A percentile compares a stretch with the other conserved stretches of the same genome.
phyloP scores from a whole-genome alignment of 2,797 vertebrate species.

The Discoglossus pictus region DNA sequence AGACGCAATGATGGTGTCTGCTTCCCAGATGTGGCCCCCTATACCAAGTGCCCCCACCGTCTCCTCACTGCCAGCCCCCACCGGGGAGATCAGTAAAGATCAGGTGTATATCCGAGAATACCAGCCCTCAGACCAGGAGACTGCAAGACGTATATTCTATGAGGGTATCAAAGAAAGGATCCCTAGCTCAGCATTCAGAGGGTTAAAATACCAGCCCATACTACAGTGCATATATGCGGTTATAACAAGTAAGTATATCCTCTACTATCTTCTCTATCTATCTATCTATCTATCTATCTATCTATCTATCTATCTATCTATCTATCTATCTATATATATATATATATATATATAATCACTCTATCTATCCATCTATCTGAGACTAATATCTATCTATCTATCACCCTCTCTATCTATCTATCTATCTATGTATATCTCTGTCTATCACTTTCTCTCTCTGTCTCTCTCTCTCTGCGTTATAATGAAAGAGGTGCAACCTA shows the following conservation, averaged over 20 bases:
- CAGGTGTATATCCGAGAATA: constrained; percentile 88
- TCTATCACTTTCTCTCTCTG: too few species aligned
- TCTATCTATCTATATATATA: too few species aligned
- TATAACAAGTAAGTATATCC: constrained; percentile 88
- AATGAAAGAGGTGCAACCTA: too few species aligned
- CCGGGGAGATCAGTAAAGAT: constrained; percentile 68
- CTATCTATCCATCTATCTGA: too few species aligned
- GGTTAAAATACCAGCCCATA: constrained; percentile 83
- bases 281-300: too few species aligned
- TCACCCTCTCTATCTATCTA: too few species aligned
- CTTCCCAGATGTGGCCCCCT: constrained; percentile 85
- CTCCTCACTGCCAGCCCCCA: constrained; percentile 51
- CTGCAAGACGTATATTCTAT: constrained; percentile 90
- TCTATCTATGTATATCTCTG: too few species aligned
- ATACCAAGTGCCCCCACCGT: constrained; percentile 55
- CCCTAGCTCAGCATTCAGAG: constrained; percentile 91
- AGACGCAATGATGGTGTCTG: constrained; percentile 78
- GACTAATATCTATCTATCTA: too few species aligned
- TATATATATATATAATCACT: too few species aligned
- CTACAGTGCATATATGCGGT: constrained; percentile 86
- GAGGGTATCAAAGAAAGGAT: constrained; percentile 95
- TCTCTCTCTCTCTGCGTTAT: too few species aligned
- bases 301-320: too few species aligned
- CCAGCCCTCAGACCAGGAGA: constrained; percentile 81
- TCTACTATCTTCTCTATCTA: too few species aligned